A percentile compares a stretch with the other conserved stretches of the same genome.
Evolutionary conservation across 2,888 invertebrate genomes (phyloP).

Genomic region (Ischnura elegans): DNA sequence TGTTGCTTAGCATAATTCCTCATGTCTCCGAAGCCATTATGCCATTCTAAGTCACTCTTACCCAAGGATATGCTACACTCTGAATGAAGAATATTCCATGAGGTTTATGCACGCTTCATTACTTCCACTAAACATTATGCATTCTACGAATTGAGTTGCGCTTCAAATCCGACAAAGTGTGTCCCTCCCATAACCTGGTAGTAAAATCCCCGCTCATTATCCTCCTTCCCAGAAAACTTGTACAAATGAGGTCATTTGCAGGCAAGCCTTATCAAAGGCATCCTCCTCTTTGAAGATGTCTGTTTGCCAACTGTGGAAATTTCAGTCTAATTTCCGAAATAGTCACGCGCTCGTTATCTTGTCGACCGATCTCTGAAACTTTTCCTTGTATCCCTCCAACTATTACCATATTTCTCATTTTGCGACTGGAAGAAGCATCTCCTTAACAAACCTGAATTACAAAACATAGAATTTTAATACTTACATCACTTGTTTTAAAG

Average conservation of each 20-base stretch:
- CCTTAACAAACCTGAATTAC: not conserved
- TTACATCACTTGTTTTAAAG: too few relatives aligned
- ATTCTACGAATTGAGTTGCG: not conserved
- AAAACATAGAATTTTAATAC: not conserved
- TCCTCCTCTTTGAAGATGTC: not conserved
- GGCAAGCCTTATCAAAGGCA: not conserved
- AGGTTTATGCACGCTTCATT: not conserved
- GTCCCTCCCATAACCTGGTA: not conserved
- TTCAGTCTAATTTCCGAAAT: not conserved
- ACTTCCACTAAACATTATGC: not conserved
- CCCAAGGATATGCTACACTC: too few relatives aligned
- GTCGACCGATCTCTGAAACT: not conserved
- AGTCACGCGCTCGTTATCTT: not conserved
- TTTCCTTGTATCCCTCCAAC: not conserved
- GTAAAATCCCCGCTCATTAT: not conserved
- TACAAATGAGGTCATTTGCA: not conserved
- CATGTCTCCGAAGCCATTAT: too few relatives aligned
- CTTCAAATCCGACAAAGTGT: not conserved
- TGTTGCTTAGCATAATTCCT: too few relatives aligned
- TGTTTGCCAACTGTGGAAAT: not conserved
- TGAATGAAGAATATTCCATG: too few relatives aligned
- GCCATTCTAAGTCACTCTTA: too few relatives aligned
- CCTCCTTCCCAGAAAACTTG: not conserved
- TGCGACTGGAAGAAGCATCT: not conserved
- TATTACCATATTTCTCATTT: not conserved